Evolutionary conservation across 2,888 invertebrate species (phyloP), one percentile per base, ranked within the genome.

Genomic region (Dromius quadrimaculatus): DNA sequence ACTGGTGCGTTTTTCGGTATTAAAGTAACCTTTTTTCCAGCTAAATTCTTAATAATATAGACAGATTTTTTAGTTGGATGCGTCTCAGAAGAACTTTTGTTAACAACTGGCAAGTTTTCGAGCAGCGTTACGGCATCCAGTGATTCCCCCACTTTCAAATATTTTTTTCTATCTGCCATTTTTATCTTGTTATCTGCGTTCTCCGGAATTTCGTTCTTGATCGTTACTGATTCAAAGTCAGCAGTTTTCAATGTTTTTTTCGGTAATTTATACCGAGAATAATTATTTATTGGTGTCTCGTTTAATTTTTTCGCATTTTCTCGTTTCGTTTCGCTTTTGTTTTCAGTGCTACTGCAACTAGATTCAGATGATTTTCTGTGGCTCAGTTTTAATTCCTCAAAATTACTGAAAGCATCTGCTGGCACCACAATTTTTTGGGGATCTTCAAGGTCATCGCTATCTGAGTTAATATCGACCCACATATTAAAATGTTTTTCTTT

Each of bases 1-100:
- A 63, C 43, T 63, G 63, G 63, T 2, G 45, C 15, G 1, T 13
- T 45, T 28, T 45, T 63, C 2, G 63, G 63, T n/a, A 63, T 45
- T 1, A 63, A 9, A 1, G 63, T 43, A 2, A 63, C 45, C 15
- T 19, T 23, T 45, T 63, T 63, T 1, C 63, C 63, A 8, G 63
- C 20, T 13, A 45, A 4, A 15, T 45, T 63, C 45, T 43, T 43
- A 4, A 63, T 63, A 9, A 62, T 41, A 23, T 41, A 23, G 4
- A 23, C 22, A 6, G 23, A 43, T 1, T 62, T 62, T 3, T 6
- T 32, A 0, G 5, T 2, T 47, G 47, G 5, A 2, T 1, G 5
- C 1, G 28, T 17, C n/a, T 20, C 1, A 11, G 9, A 11, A 28
- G 50, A 13, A 1, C n/a, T 22, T 22, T 22, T 28, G 28, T 13